Base-by-base conservation (phyloP, 92 coral and sea anemone genomes). In the Galaxea fascicularis region DNA sequence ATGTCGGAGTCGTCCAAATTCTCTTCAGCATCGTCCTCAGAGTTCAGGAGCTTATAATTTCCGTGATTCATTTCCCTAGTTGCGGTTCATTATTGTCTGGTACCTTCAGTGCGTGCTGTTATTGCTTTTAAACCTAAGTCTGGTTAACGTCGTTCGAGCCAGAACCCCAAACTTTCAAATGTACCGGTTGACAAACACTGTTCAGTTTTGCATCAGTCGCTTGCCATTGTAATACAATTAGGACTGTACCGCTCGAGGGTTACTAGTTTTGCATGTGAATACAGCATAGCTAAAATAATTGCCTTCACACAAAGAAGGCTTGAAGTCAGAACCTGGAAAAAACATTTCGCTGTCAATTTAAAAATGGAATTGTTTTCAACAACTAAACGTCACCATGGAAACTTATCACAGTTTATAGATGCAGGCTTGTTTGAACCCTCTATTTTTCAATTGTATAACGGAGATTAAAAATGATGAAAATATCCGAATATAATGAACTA, bases 361-460 rank as follows among this genome's bases (percentile, higher is more conserved):
- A 18, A 69, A 69, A 69, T 69, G 10, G 21, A 31, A 69, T 35
- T n/a, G 74, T 69, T 69, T 69, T 6, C 27, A 8, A 5, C 4
- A n/a, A 69, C 13, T 13, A 69, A 39, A 69, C n/a, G 18, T 69
- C 21, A n/a, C 74, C 74, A 18, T 39, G 29, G 74, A 69, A 69
- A 69, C 74, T 12, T 11, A 5, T 0, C 58, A 8, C 58, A 10
- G 4, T 18, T 65, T 12, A 7, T 60, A 29, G 14, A 1, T 4
- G 7, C 14, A 65, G 41, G 70, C 70, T 25, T 22, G 30, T 22
- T 12, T 35, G 41, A 49, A 49, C 54, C 41, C 6, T 35, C 41
- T 35, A 35, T 2, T 35, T 35, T 35, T 35, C 41, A 35, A 35
- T 35, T 35, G 41, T 35, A 35, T 6, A 35, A 35, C 41, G 41